Percentiles rank a stretch among this genome's conserved stretches.
Evolutionary conservation across 2,888 invertebrate genomes (phyloP).

Genomic region (Tridacna gigas): DNA sequence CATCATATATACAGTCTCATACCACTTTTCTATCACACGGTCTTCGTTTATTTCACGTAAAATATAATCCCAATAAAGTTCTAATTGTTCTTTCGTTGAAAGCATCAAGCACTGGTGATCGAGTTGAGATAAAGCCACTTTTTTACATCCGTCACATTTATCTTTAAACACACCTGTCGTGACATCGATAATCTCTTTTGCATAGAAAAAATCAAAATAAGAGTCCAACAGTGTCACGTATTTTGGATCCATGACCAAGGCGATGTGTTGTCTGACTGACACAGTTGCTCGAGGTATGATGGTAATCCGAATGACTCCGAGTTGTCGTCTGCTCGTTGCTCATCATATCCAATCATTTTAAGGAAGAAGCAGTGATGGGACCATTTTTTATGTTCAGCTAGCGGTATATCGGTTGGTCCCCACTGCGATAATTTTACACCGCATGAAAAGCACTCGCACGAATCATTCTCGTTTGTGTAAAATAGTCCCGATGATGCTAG

Average conservation of each 20-base stretch:
- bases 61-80: slow-evolving; percentile 22
- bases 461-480: slow-evolving; percentile 13
- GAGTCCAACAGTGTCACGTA: slow-evolving; percentile 12
- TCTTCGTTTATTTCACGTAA: slow-evolving; percentile 4
- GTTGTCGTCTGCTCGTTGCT: background rate
- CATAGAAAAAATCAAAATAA: slow-evolving; percentile 25
- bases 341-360: slow-evolving; percentile 20
- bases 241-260: background rate
- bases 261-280: background rate
- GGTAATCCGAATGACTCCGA: background rate
- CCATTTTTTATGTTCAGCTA: slow-evolving; percentile 19
- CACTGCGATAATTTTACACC: slow-evolving; percentile 16
- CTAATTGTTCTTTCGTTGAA: slow-evolving; percentile 11
- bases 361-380: slow-evolving; percentile 2
- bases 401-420: background rate
- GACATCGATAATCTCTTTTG: background rate
- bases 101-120: slow-evolving; percentile 6
- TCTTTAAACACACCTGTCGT: background rate
- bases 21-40: slow-evolving; percentile 11
- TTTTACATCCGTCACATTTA: slow-evolving; percentile 16
- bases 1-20: background rate
- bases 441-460: slow-evolving; percentile 25
- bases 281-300: background rate
- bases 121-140: slow-evolving; percentile 6
- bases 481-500: slow-evolving; percentile 5